phyloP scores from a whole-genome alignment of 2,113 vertebrate genomes.

The Albula goreensis region DNA sequence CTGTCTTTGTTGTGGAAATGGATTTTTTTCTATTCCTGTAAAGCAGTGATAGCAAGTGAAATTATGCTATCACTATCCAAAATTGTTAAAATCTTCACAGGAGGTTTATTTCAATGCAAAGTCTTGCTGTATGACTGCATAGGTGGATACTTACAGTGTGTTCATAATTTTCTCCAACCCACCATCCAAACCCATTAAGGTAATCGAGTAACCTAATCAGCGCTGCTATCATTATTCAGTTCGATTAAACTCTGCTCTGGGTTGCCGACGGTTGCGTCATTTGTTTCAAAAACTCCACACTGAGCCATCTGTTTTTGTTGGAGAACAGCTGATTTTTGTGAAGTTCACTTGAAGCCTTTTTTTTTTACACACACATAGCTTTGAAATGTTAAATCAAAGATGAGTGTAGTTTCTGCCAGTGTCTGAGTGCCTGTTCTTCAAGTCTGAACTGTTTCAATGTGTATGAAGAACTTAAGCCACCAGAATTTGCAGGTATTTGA shows the following conservation, averaged over 20 bases:
- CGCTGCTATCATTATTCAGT: slow-evolving; percentile 35
- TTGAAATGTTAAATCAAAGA: not conserved
- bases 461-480: not conserved
- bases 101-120: slow-evolving; percentile 49
- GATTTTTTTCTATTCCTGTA: slow-evolving; percentile 67
- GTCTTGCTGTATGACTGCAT: slow-evolving; percentile 25
- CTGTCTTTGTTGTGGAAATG: slow-evolving; percentile 66
- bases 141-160: slow-evolving; percentile 45
- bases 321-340: not conserved
- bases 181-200: slow-evolving; percentile 60
- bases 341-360: not conserved
- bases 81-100: slow-evolving; percentile 37
- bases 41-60: slow-evolving; percentile 58
- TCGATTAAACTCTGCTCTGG: slow-evolving; percentile 43
- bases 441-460: not conserved
- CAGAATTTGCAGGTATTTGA: not conserved
- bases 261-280: slow-evolving; percentile 36
- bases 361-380: not conserved
- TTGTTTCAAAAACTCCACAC: slow-evolving; percentile 12
- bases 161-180: slow-evolving; percentile 20
- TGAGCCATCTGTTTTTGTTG: not conserved
- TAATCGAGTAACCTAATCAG: slow-evolving; percentile 59
- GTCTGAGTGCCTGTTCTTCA: not conserved
- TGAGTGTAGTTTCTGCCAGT: not conserved
- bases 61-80: slow-evolving; percentile 29